These are phyloP conservation scores for Chelonus formosanus DNA, from an alignment of 2,888 invertebrate genomes.

Conservation along the genomic window DNA sequence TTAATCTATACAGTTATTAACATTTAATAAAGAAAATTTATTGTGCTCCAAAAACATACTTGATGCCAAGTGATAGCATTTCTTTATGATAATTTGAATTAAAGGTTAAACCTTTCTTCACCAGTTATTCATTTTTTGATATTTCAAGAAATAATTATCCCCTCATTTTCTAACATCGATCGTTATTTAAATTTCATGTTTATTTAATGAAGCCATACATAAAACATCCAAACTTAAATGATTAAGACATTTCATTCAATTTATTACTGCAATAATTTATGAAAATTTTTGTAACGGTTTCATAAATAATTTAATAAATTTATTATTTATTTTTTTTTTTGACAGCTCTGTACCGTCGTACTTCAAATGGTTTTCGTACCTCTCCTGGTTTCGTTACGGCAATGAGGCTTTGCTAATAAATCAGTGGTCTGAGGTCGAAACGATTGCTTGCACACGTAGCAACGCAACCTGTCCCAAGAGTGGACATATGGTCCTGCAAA, in stretches of 20 bases:
- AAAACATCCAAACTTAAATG: too few relatives aligned
- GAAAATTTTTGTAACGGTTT: background rate
- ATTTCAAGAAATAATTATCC: background rate
- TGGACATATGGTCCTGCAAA: slow-evolving; percentile 81
- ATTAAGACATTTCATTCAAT: too few relatives aligned
- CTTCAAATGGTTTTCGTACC: slow-evolving; percentile 84
- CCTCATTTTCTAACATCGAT: background rate
- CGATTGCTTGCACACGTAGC: slow-evolving; percentile 78
- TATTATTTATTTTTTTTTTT: slow-evolving; percentile 1
- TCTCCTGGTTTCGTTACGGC: slow-evolving; percentile 93
- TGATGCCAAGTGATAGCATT: too few relatives aligned
- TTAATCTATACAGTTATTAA: background rate
- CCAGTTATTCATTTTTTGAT: background rate
- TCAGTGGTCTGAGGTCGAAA: slow-evolving; percentile 84
- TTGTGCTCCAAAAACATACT: too few relatives aligned
- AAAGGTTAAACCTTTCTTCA: too few relatives aligned
- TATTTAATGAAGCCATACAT: background rate
- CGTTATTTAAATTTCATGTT: background rate
- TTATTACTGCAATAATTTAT: background rate
- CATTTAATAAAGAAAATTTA: too few relatives aligned
- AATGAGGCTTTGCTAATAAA: slow-evolving; percentile 89
- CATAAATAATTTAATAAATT: background rate
- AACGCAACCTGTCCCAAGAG: slow-evolving; percentile 82
- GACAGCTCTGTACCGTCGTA: slow-evolving; percentile 83
- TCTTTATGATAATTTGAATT: too few relatives aligned